phyloP scores from a whole-genome alignment of 2,888 invertebrate genomes.

The Poecilus cupreus region DNA sequence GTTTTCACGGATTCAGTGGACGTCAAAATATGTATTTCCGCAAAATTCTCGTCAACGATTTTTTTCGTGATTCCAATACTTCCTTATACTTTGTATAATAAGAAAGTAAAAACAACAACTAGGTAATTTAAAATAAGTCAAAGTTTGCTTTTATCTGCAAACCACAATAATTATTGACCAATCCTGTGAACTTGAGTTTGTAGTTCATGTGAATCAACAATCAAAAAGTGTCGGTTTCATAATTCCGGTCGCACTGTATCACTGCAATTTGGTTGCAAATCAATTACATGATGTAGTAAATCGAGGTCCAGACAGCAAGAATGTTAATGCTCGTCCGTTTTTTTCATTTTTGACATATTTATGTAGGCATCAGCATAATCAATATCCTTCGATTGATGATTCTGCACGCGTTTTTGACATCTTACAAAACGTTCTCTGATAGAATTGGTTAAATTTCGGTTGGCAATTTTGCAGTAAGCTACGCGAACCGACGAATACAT shows the following conservation, averaged over 20 bases:
- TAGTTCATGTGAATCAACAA: background rate
- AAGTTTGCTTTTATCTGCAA: too few species aligned
- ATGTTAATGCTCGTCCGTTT: background rate
- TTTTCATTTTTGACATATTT: conserved; percentile 12
- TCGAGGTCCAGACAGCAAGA: background rate
- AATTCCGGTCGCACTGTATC: background rate
- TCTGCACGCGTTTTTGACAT: conserved; percentile 29
- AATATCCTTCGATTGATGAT: conserved; percentile 34
- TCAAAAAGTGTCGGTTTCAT: background rate
- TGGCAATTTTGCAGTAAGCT: background rate
- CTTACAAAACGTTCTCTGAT: background rate
- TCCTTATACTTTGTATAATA: too few species aligned
- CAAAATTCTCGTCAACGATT: too few species aligned
- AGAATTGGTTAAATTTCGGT: background rate
- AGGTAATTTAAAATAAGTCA: too few species aligned
- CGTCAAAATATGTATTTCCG: too few species aligned
- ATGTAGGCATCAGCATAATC: conserved; percentile 2
- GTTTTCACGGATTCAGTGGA: too few species aligned
- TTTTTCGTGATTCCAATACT: too few species aligned
- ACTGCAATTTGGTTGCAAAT: conserved; percentile 13
- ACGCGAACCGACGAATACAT: background rate
- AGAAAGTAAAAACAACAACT: too few species aligned
- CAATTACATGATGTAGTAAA: background rate
- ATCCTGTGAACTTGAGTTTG: background rate
- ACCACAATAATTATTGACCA: too few species aligned